Conservation (phyloP, 2,888 invertebrate genomes). For the Cosmia pyralina region DNA sequence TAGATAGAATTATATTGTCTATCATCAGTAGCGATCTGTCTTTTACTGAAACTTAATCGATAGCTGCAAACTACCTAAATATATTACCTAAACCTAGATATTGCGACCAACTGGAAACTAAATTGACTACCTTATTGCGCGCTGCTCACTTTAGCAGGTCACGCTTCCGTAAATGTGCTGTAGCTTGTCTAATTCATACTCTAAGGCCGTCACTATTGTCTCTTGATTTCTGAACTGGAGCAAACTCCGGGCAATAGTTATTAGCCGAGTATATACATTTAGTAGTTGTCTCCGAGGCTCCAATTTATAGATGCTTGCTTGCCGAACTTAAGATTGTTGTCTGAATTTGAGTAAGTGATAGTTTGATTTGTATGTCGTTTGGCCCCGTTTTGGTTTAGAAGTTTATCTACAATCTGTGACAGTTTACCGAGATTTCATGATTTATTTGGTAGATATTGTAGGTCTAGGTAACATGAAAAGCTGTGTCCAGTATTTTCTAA, state of each 20-base stretch:
- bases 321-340: slow-evolving; percentile 46
- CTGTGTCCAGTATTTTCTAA: background rate
- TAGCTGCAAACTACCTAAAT: background rate
- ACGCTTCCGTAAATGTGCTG: slow-evolving; percentile 28
- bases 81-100: background rate
- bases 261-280: slow-evolving; percentile 51
- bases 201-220: slow-evolving; percentile 42
- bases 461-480: background rate
- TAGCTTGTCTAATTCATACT: slow-evolving; percentile 44
- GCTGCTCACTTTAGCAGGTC: slow-evolving; percentile 11
- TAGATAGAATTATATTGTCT: too few relatives aligned
- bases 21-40: too few relatives aligned
- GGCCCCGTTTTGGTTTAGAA: background rate
- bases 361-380: slow-evolving; percentile 40
- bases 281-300: slow-evolving; percentile 38
- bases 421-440: background rate
- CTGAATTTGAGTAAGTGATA: slow-evolving; percentile 44
- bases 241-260: slow-evolving; percentile 59
- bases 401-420: background rate
- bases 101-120: slow-evolving; percentile 8
- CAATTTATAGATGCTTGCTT: slow-evolving; percentile 58
- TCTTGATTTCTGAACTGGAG: slow-evolving; percentile 64
- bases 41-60: too few relatives aligned
- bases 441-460: background rate
- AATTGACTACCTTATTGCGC: slow-evolving; percentile 4